These are phyloP conservation scores for Drosophila ironensis DNA, from an alignment of 1,140 invertebrate species.

Conservation along the genomic window DNA sequence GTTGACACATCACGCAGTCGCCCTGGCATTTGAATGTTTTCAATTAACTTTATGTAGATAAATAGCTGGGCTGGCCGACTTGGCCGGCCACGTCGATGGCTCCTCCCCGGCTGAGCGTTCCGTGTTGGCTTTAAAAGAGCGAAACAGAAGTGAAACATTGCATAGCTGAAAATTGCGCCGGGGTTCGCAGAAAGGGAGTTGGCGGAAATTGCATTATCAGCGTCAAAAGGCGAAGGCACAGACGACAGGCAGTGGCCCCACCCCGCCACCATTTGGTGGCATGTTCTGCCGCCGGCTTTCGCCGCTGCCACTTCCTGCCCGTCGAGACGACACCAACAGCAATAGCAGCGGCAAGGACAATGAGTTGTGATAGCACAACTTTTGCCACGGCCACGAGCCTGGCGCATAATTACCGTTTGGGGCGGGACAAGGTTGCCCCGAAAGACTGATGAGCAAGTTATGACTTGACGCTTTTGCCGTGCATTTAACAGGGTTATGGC, in stretches of 20 bases:
- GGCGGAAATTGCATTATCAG: constrained; percentile 79
- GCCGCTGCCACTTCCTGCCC: constrained; percentile 60
- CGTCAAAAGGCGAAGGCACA: constrained; percentile 65
- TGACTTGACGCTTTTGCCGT: constrained; percentile 72
- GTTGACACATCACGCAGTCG: constrained; percentile 71
- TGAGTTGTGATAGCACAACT: constrained; percentile 76
- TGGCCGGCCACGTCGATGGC: constrained; percentile 10
- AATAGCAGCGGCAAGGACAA: constrained; percentile 19
- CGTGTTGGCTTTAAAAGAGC: constrained; percentile 45
- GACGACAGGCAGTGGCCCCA: not conserved
- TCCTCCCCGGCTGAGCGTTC: not conserved
- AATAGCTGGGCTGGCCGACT: constrained; percentile 49
- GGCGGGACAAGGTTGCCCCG: constrained; percentile 4
- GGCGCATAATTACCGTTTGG: constrained; percentile 69
- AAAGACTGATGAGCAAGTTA: constrained; percentile 79
- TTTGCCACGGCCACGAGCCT: constrained; percentile 57
- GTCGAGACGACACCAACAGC: constrained; percentile 37
- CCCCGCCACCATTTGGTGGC: constrained; percentile 20
- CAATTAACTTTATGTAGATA: constrained; percentile 78
- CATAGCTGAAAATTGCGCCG: constrained; percentile 70
- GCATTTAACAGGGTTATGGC: constrained; percentile 66
- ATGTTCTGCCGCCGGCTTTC: constrained; percentile 63
- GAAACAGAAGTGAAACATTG: constrained; percentile 74
- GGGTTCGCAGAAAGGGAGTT: constrained; percentile 1
- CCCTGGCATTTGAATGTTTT: constrained; percentile 67